Base-by-base conservation (phyloP, 2,888 invertebrate genomes). In the Chymomyza caudatula region DNA sequence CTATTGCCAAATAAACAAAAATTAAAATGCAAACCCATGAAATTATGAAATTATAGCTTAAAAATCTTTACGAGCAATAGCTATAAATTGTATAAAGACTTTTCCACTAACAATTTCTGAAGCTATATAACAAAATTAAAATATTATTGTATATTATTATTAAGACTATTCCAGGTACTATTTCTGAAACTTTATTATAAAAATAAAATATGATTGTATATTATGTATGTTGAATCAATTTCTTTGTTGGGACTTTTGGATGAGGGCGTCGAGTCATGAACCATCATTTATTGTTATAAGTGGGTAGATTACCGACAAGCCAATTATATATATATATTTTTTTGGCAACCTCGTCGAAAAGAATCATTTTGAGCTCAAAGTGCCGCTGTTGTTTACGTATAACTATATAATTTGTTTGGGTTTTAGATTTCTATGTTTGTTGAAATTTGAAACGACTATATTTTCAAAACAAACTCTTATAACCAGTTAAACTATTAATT, bases 1-100 rank as follows among this genome's bases (percentile, higher is more conserved):
- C 98, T 47, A 87, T 90, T 76, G 93, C 94, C 65, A 88, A 87
- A 42, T 88, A 78, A 69, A 61, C 15, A 51, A 3, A 63, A 25
- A 37, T 37, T 4, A 3, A 37, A 37, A 37, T 37, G 29, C 43
- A 49, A 51, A 61, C 58, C 22, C 22, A 51, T 47, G 6, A 37
- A 23, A n/a, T 15, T 52, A 51, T n/a, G n/a, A 37, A 58, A 63
- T 42, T 61, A 47, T 60, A 49, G 11, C n/a, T 37, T 37, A 37
- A 37, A 37, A 3, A 11, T 11, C 25, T 37, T 8, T 11, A 37
- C 11, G 29, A 37, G 8, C 29, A 37, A n/a, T 56, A 20, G 19
- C 15, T 43, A 15, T 44, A 19, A 19, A 37, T 51, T 57, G 22
- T 60, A 52, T 60, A n/a, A 23, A 62, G 61, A 51, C 19, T 20